These are phyloP conservation scores for Merluccius polli DNA, from an alignment of 2,797 vertebrate species.

Conservation along the genomic window DNA sequence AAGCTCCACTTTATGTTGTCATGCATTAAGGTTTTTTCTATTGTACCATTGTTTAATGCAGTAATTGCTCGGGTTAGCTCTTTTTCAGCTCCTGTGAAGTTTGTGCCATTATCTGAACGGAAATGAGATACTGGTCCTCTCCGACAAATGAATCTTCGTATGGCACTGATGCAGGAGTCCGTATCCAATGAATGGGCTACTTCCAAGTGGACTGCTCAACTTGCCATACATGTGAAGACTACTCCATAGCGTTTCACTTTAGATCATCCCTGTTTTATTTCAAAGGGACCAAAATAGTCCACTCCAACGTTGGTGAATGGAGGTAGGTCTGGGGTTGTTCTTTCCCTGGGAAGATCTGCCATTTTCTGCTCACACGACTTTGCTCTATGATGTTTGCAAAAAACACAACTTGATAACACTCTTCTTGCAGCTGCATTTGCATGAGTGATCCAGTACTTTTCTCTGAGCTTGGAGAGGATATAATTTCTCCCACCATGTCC, in stretches of 20 bases:
- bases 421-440: not conserved
- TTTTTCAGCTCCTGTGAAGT: not conserved
- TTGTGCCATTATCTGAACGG: not conserved
- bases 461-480: not conserved
- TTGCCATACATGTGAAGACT: not conserved
- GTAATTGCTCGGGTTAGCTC: not conserved
- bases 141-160: not conserved
- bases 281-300: too few species aligned
- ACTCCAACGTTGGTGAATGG: too few species aligned
- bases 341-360: too few species aligned
- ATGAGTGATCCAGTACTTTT: not conserved
- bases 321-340: too few species aligned
- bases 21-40: not conserved
- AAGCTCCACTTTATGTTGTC: slow-evolving; percentile 5
- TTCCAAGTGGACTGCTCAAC: not conserved
- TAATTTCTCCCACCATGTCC: not conserved
- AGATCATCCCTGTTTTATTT: too few species aligned
- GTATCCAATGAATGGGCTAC: not conserved
- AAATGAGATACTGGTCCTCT: not conserved
- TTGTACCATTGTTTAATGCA: not conserved
- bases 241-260: not conserved
- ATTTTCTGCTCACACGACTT: not conserved
- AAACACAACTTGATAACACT: not conserved
- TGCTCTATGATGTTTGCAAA: not conserved
- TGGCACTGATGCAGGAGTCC: not conserved